Evolutionary conservation across 2,113 vertebrate species (phyloP), one percentile per base, ranked within the genome.

Genomic region (Pandion haliaetus): DNA sequence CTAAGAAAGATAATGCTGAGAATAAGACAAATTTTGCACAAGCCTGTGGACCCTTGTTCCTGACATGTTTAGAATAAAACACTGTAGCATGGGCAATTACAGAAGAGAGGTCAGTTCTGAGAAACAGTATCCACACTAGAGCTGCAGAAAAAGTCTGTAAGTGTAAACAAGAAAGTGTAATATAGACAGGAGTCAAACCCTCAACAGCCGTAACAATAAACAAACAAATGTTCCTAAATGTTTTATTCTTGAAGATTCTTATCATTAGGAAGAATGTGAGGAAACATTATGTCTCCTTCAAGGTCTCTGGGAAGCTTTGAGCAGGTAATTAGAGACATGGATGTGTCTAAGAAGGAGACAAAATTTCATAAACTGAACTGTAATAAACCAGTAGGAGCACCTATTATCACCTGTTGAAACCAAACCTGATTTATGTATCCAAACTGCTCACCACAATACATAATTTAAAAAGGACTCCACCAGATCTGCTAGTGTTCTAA

Each of bases 71-170:
- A 54, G 67, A 76, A 40, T 20, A 47, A 86, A 61, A 14, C 9
- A n/a, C 14, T 1, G 0, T 38, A 77, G 8, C 28, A 67, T 1
- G 1, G 9, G 7, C 42, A 67, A 36, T 49, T 49, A 20, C 12
- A 49, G 28, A 62, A 74, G 38, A 70, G 23, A 83, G 3, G 17
- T 25, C 52, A 23, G 14, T 73, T 79, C 50, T 82, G 80, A 50
- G 50, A 86, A 74, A 3, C 5, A 50, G 9, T 91, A 57, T 61
- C 17, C 26, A 47, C 15, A 50, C 4, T 16, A 55, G 44, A 69
- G 11, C 8, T 26, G 59, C 16, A 79, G 50, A 55, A 86, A 73
- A 78, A 12, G 0, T 34, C 15, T n/a, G 0, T 26, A 61, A 61
- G 13, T 57, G 5, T 47, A 76, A 82, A 88, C 11, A 73, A 70